Evolutionary conservation across 2,888 invertebrate species (phyloP).

Genomic region (Apodemia hepburni): DNA sequence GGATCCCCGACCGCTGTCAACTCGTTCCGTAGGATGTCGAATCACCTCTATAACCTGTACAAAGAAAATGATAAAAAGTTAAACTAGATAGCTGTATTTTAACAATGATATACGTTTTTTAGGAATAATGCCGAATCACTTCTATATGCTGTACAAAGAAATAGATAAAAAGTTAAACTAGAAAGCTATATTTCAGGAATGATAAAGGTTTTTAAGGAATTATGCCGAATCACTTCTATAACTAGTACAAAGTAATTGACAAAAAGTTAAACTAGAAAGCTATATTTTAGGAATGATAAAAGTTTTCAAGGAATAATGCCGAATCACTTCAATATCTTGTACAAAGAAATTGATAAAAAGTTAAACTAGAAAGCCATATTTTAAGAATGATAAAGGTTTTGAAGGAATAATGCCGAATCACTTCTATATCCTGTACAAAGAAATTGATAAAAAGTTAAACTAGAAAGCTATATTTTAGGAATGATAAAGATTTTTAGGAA

Average conservation of each 20-base stretch:
- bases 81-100: neutral
- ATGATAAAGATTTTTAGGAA: neutral
- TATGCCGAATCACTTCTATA: constrained; percentile 92
- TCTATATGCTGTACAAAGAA: neutral
- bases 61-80: neutral
- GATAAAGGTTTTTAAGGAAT: neutral
- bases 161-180: neutral
- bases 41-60: constrained; percentile 92
- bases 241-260: constrained; percentile 72
- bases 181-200: neutral
- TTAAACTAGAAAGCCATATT: neutral
- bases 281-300: neutral
- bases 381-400: too few relatives aligned
- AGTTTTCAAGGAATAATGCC: neutral
- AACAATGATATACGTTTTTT: neutral
- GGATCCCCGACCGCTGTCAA: constrained; percentile 91
- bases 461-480: too few relatives aligned
- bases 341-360: neutral
- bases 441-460: neutral
- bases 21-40: constrained; percentile 92
- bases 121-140: neutral
- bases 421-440: constrained; percentile 61
- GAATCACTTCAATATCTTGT: neutral
- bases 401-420: too few relatives aligned
- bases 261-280: neutral